phyloP scores from a whole-genome alignment of 2,113 vertebrate genomes.

The Hyperoodon ampullatus region DNA sequence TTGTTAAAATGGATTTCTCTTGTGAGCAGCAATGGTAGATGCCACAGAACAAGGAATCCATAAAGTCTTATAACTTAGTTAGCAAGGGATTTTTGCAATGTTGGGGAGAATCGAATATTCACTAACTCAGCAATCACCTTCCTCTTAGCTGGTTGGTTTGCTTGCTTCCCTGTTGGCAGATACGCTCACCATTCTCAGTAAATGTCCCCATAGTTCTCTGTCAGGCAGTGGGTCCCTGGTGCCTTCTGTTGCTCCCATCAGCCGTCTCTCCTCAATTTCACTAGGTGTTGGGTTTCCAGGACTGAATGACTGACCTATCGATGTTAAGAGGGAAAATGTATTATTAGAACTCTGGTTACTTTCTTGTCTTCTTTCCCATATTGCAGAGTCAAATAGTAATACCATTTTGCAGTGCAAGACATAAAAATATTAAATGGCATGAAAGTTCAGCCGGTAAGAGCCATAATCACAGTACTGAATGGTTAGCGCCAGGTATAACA shows the following conservation, averaged over 20 bases:
- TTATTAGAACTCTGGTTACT: neutral
- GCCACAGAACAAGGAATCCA: neutral
- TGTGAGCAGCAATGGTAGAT: neutral
- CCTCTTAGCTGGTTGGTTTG: neutral
- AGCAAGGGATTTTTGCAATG: neutral
- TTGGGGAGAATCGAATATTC: neutral
- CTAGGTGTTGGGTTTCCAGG: neutral
- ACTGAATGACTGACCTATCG: neutral
- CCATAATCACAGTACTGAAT: neutral
- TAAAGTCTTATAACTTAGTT: neutral
- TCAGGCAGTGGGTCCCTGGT: neutral
- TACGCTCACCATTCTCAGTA: neutral
- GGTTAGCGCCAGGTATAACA: neutral
- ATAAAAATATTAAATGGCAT: constrained; percentile 40
- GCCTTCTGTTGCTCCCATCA: neutral
- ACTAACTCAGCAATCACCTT: neutral
- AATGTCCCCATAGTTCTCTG: too few relatives aligned
- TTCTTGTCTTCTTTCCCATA: constrained; percentile 1
- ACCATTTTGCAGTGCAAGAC: neutral
- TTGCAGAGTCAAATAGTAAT: constrained; percentile 26
- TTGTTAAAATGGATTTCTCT: neutral
- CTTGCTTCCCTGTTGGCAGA: neutral
- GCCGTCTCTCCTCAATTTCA: neutral
- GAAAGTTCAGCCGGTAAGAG: neutral
- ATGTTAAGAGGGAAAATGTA: neutral